Base-by-base conservation (phyloP, 2,888 invertebrate genomes). In the Meta bourneti region DNA sequence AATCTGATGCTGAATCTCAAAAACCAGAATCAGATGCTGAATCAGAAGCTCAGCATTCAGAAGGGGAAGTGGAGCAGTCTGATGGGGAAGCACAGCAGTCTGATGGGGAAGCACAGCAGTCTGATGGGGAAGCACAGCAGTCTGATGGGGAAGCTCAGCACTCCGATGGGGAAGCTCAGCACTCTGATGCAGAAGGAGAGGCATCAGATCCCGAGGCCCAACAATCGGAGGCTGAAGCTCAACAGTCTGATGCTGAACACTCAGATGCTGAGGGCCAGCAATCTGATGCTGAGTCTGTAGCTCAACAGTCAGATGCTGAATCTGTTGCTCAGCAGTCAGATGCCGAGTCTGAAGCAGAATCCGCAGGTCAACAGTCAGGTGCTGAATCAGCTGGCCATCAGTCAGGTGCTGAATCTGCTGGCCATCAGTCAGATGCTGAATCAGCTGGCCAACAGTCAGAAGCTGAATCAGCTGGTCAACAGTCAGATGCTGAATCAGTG, bases 1-100 rank as follows among this genome's bases (percentile, higher is more conserved):
- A 74, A 19, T 92, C 91, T 13, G 91, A 88, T 52, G 88, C 80
- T 49, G 91, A 88, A 61, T 86, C 81, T 52, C 86, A 89, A 34
- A 48, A 8, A 61, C 71, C 71, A 61, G 80, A 78, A 20, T 89
- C 89, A 19, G 86, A 78, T 69, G 82, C 34, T n/a, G 82, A 82
- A 70, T 19, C 75, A 1, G 80, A 52, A 13, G 86, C 78, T 19
- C 54, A 85, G 61, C 83, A 74, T 7, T 85, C 85, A 34, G 89
- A 89, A 13, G 89, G 69, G 20, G 89, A 83, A 52, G 54, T 6
- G 11, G 69, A 81, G 8, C 89, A 89, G 6, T 81, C 89, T 6
- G 89, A 81, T 13, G 54, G 4, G 1, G 82, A 83, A 19, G 79
- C 34, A 13, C 72, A 61, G 34, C 74, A 81, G 7, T 89, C 88